Conservation (phyloP, 2,888 invertebrate species). For the Hybos culiciformis region DNA sequence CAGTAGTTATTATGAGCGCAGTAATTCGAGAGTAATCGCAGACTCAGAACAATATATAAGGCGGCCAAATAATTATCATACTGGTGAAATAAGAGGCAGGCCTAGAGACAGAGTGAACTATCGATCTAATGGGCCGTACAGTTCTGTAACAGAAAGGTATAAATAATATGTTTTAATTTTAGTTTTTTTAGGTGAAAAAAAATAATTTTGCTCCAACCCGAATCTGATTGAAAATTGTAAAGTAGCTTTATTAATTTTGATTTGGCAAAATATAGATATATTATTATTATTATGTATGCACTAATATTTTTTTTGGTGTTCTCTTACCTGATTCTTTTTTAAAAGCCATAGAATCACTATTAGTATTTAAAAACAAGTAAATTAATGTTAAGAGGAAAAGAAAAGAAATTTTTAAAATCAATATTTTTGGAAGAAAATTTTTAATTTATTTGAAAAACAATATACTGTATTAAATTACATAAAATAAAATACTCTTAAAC, state of each 20-base stretch:
- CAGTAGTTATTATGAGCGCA: conserved; percentile 35
- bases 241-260: too few species aligned
- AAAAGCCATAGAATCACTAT: too few species aligned
- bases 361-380: too few species aligned
- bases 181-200: not conserved
- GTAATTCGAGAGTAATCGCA: conserved; percentile 28
- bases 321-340: too few species aligned
- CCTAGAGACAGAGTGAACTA: conserved; percentile 35
- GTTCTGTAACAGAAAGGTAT: conserved; percentile 33
- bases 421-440: not conserved
- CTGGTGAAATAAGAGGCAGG: conserved; percentile 30
- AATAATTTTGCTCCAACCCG: too few species aligned
- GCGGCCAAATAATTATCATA: conserved; percentile 25
- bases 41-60: conserved; percentile 26
- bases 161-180: not conserved
- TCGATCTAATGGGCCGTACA: conserved; percentile 35
- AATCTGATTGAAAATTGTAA: too few species aligned
- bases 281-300: too few species aligned
- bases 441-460: not conserved
- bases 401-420: not conserved
- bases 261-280: too few species aligned
- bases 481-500: too few species aligned
- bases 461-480: too few species aligned
- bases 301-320: too few species aligned
- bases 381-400: too few species aligned